phyloP scores from a whole-genome alignment of 1,140 invertebrate genomes.

The Pygmarrhopalites habei region DNA sequence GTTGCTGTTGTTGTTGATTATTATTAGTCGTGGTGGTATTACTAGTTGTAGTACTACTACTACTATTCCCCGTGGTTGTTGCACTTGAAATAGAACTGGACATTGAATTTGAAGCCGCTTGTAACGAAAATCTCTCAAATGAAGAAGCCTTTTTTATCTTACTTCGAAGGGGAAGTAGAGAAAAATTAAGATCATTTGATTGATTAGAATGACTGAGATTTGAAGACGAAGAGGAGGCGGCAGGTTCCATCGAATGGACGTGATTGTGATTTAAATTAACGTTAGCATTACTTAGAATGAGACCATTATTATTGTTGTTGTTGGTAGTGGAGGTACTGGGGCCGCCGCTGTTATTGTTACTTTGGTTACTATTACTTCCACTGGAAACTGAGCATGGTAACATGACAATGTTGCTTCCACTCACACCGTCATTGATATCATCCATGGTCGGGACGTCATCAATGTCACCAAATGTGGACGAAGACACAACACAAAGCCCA shows the following conservation, averaged over 20 bases:
- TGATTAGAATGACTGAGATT: neutral
- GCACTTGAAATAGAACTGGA: neutral
- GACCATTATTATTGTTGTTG: neutral
- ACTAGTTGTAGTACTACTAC: slow-evolving; percentile 11
- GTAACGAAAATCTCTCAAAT: slow-evolving; percentile 34
- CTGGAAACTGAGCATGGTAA: too few relatives aligned
- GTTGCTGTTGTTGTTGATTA: neutral
- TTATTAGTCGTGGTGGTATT: slow-evolving; percentile 2
- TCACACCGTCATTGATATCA: slow-evolving; percentile 16
- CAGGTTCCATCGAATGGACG: neutral
- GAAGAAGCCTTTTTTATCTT: slow-evolving; percentile 39
- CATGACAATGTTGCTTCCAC: neutral
- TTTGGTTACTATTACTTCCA: slow-evolving; percentile 6
- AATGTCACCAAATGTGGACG: slow-evolving; percentile 34
- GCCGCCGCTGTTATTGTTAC: slow-evolving; percentile 1
- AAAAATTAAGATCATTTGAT: neutral
- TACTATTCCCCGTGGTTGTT: neutral
- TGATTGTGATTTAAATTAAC: neutral
- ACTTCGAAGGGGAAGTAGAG: slow-evolving; percentile 31
- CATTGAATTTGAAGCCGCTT: slow-evolving; percentile 24
- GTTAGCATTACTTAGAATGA: neutral
- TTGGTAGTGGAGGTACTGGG: neutral
- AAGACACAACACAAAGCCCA: slow-evolving; percentile 36
- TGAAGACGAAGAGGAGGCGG: slow-evolving; percentile 7
- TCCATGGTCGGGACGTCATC: slow-evolving; percentile 18